Percentiles rank a stretch among this genome's conserved stretches.
Evolutionary conservation across 2,888 invertebrate species (phyloP).

Genomic region (Meandrusa payeni): DNA sequence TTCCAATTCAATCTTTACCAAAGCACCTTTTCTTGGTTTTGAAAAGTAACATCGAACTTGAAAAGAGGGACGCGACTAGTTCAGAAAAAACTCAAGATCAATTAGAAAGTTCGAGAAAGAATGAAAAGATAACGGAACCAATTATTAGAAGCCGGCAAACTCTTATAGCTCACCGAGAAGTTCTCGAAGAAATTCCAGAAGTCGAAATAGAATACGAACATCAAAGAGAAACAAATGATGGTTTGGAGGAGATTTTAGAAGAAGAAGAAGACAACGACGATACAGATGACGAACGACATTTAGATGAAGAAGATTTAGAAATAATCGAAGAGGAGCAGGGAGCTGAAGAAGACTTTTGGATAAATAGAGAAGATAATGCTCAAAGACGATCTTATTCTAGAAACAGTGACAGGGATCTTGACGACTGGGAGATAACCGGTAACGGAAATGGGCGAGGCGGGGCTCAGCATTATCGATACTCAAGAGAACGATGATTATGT

Average conservation of each 20-base stretch:
- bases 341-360: conserved; percentile 60
- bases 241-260: conserved; percentile 66
- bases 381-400: conserved; percentile 43
- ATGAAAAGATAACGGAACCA: conserved; percentile 39
- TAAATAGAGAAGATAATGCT: conserved; percentile 48
- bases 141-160: conserved; percentile 45
- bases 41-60: conserved; percentile 30
- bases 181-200: conserved; percentile 72
- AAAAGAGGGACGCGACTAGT: conserved; percentile 29
- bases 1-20: conserved; percentile 81
- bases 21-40: conserved; percentile 48
- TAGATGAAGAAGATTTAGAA: conserved; percentile 56
- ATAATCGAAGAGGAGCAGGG: conserved; percentile 66
- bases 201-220: conserved; percentile 64
- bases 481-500: conserved; percentile 51
- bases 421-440: conserved; percentile 75
- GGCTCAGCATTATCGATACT: conserved; percentile 64
- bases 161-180: conserved; percentile 66
- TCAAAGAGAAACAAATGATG: conserved; percentile 56
- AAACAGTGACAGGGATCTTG: conserved; percentile 57
- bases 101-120: conserved; percentile 29
- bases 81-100: conserved; percentile 26
- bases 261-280: conserved; percentile 61
- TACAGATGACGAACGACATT: conserved; percentile 43
- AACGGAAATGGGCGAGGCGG: conserved; percentile 46